Evolutionary conservation across 2,113 vertebrate genomes (phyloP), one percentile per base, ranked within the genome.

Genomic region (Cyanoderma ruficeps): DNA sequence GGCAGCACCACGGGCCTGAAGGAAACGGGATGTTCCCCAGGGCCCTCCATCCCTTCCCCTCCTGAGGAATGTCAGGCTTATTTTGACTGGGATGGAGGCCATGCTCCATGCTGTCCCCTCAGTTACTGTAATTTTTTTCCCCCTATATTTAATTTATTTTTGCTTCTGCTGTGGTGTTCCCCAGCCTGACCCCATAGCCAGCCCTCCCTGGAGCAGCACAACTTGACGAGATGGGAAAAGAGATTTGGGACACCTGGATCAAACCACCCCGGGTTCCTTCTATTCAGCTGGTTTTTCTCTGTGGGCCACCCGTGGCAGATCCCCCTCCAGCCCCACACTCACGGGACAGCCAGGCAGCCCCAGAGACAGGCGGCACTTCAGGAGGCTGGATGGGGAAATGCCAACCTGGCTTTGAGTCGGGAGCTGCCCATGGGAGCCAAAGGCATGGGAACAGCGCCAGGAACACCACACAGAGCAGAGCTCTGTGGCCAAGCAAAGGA

Each of bases 381-480:
- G 19, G 72, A 61, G 39, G 55, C 28, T 79, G 69, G 21, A 47
- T 41, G 33, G 31, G 17, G 37, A 60, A 69, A 30, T 21, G 19
- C 2, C 68, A 60, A n/a, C 0, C 0, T 14, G 14, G 53, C 41
- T 76, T 84, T 59, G 22, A 44, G 22, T 15, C 2, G 0, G 46
- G 49, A 92, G 50, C 39, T 70, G 47, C 13, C 31, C 56, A 4
- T 0, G 2, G 9, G 46, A 67, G 47, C 7, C 4, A 63, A 52
- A 83, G 46, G 44, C 4, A 3, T 2, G 4, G 74, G 53, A 60
- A 23, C 0, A 1, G 16, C 25, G 25, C 76, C 71, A 83, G 67
- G 59, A 89, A 7, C 41, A 15, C 41, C 2, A 4, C 9, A 0
- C 5, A 0, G 0, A 64, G 77, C 77, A 31, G 37, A 0, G 0